These are phyloP conservation scores for Eupithecia insigniata DNA, from an alignment of 2,888 invertebrate genomes.

Conservation along the genomic window DNA sequence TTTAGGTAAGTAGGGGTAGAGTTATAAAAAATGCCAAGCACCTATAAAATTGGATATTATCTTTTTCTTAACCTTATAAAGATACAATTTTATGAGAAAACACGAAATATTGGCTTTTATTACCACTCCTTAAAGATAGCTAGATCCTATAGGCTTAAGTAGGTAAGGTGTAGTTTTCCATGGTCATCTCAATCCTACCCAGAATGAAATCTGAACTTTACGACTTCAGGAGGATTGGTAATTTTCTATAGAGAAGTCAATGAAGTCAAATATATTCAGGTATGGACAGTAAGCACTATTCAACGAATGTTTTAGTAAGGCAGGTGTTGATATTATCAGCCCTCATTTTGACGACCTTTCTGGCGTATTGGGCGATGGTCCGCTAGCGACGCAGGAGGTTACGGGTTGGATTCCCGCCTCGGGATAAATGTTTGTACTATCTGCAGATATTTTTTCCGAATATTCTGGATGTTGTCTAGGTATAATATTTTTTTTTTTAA, in stretches of 20 bases:
- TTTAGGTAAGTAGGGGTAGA: constrained; percentile 26
- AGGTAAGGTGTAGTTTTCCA: constrained; percentile 28
- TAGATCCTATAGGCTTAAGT: constrained; percentile 18
- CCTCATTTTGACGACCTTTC: too few relatives aligned
- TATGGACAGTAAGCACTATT: constrained; percentile 2
- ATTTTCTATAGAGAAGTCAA: not conserved
- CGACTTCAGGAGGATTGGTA: constrained; percentile 34
- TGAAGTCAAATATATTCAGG: not conserved
- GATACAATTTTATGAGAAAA: constrained; percentile 45
- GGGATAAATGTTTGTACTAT: too few relatives aligned
- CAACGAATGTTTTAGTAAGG: not conserved
- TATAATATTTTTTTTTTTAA: too few relatives aligned
- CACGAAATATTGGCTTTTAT: constrained; percentile 45
- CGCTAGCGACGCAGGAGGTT: too few relatives aligned
- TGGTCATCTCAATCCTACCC: constrained; percentile 38
- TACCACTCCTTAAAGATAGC: constrained; percentile 33
- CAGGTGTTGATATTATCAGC: not conserved
- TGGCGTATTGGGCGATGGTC: too few relatives aligned
- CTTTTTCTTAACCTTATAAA: constrained; percentile 44
- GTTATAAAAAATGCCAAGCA: constrained; percentile 34
- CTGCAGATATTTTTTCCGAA: too few relatives aligned
- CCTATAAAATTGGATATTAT: constrained; percentile 40
- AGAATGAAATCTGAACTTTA: constrained; percentile 54
- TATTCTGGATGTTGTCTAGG: too few relatives aligned
- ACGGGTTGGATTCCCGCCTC: too few relatives aligned